Evolutionary conservation across 2,797 vertebrate genomes (phyloP), one percentile per base, ranked within the genome.

Genomic region (Bucorvus abyssinicus): DNA sequence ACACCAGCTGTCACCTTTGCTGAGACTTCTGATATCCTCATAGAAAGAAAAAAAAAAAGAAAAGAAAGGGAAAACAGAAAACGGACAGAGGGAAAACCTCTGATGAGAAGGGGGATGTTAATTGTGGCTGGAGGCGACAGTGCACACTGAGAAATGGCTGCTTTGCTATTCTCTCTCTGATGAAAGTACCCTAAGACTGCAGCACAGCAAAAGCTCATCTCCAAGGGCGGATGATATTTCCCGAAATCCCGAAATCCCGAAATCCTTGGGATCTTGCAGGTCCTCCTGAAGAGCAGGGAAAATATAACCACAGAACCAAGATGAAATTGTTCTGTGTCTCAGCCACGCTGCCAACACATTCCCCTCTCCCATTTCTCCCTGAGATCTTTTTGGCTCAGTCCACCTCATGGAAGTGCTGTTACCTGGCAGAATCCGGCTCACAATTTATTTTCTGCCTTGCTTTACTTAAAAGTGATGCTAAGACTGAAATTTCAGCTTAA

Each of bases 41-140:
- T 52, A 7, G 67, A 90, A 64, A 52, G 5, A 30, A 3, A 4
- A 42, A 6, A 29, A 29, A 29, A 27, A 20, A 4, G 36, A 6
- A 29, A 29, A 29, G 24, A 20, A 47, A n/a, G 3, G 10, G 3
- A 32, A 75, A 68, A 4, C 7, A 47, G 19, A 79, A 70, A 87
- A 94, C 9, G 20, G 68, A 68, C 42, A 76, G 82, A 82, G 34
- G 14, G 10, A 79, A 84, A 93, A 49, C 23, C 21, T 78, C 59
- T 88, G 79, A 92, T 87, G 77, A 94, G 87, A 90, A 90, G n/a
- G 59, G 27, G 59, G 65, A 87, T 86, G 85, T 91, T 93, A 96
- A 93, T 76, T 94, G 77, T 86, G 89, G 49, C 94, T 90, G 52
- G 83, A 94, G 91, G 93, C 88, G 87, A 76, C 77, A 87, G n/a